Evolutionary conservation across 2,888 invertebrate genomes (phyloP), one percentile per base, ranked within the genome.

Genomic region (Dolichomitus sp.): DNA sequence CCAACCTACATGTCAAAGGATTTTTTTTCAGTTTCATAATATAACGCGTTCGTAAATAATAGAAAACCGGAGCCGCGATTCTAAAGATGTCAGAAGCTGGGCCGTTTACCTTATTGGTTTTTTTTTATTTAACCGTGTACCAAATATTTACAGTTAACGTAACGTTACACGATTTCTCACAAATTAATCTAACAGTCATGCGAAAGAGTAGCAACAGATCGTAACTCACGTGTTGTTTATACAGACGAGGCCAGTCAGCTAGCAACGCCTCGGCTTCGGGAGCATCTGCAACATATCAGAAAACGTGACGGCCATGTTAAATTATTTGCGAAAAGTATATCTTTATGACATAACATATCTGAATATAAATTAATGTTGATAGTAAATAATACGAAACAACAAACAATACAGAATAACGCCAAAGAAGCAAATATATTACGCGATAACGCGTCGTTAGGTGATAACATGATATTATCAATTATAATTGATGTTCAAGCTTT

Each of bases 221-320:
- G 63, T 54, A 76, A 92, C 92, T 91, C 84, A 92, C 92, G 73
- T 89, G 81, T 89, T 88, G 85, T 91, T 91, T 88, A 88, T 83
- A 89, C 91, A 89, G 89, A 92, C 89, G 88, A 88, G 86, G 87
- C 83, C 88, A 89, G 87, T 65, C 45, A 82, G 80, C 80, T 83
- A 83, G 87, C 89, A 90, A 85, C 88, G 84, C 81, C 82, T 83
- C 88, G 81, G 85, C 90, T 87, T 89, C 83, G 88, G 89, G 86
- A 90, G 87, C 93, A 93, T 93, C 93, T 93, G 92, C 73, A 93
- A 92, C 87, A 90, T 70, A 89, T 85, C 76, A 72, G 85, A 83
- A 77, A 70, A 69, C 72, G 42, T 11, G 40, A 45, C 52, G n/a
- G 12, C 23, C 40, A 17, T 63, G 45, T 45, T 72, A 66, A 27